Conservation (phyloP, 2,113 vertebrate species). For the Gymnobelideus leadbeateri region DNA sequence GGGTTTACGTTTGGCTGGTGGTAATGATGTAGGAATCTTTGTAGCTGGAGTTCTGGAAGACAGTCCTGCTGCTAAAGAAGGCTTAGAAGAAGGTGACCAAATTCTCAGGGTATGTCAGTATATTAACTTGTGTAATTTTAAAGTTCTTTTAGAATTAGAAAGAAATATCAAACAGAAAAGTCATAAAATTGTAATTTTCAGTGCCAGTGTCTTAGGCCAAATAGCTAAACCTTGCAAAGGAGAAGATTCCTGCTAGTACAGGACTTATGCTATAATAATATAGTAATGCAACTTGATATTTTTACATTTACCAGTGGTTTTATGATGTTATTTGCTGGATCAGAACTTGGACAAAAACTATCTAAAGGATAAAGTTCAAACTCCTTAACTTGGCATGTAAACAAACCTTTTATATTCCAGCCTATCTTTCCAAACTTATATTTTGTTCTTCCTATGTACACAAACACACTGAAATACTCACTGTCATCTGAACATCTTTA, state of each 20-base stretch:
- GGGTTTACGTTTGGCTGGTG: slow-evolving; percentile 97
- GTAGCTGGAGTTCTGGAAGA: slow-evolving; percentile 98
- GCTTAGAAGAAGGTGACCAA: slow-evolving; percentile 98
- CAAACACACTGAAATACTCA: neutral
- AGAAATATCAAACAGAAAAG: neutral
- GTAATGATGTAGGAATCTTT: slow-evolving; percentile 99
- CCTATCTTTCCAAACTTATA: neutral
- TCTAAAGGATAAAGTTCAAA: neutral
- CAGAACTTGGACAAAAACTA: neutral
- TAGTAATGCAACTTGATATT: neutral
- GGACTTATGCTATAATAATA: neutral
- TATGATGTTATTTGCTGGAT: neutral
- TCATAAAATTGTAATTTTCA: neutral
- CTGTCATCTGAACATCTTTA: neutral
- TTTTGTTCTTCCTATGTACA: neutral
- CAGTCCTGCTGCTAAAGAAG: slow-evolving; percentile 98
- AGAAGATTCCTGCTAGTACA: neutral
- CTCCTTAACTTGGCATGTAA: neutral
- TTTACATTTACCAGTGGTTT: neutral
- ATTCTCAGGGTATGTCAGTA: slow-evolving; percentile 95
- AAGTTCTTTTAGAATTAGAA: neutral
- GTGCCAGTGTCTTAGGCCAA: neutral
- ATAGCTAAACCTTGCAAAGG: neutral
- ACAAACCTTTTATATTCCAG: neutral
- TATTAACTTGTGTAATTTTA: neutral